Base-by-base conservation (phyloP, 2,797 vertebrate species). In the Dryobates pubescens region DNA sequence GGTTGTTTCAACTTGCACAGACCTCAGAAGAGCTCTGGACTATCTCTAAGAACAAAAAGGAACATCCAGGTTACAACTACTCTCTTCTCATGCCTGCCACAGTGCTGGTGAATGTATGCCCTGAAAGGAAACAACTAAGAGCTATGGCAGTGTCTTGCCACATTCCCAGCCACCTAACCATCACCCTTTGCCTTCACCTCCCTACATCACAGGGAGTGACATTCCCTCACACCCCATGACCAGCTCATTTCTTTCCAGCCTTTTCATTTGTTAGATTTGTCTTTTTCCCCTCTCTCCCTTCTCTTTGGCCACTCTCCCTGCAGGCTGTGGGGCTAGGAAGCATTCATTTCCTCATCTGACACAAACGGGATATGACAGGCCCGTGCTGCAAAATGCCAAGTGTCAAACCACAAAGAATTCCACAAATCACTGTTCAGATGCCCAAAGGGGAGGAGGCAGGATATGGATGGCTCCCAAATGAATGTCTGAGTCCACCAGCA, bases 301-400 rank as follows among this genome's bases (percentile, higher is more conserved):
- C 59, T 86, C 65, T 91, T 47, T 91, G 47, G 23, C 51, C 58
- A 36, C 43, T 78, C 32, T 90, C 72, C 41, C 26, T 47, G 70
- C 34, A 81, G n/a, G 36, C 68, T 2, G 2, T 3, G 61, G 71
- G 9, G 2, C 34, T 63, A 45, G 53, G 38, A 94, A 83, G 82
- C 62, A 34, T 79, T 61, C 49, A 51, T 93, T 94, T 88, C 88
- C 34, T 65, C 17, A 27, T 56, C 58, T 89, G 86, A 92, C 27
- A 62, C 64, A 90, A 91, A 96, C 63, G 62, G 29, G 75, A 85
- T 82, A 51, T 71, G 80, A 94, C 90, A 93, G 54, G 72, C 56
- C 41, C 7, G 0, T 70, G 82, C 78, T 89, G 58, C 45, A 70
- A 92, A 95, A 96, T 45, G 75, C 74, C 88, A 94, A 91, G 32